Evolutionary conservation across 2,113 vertebrate species (phyloP).

Genomic region (Caloenas nicobarica): DNA sequence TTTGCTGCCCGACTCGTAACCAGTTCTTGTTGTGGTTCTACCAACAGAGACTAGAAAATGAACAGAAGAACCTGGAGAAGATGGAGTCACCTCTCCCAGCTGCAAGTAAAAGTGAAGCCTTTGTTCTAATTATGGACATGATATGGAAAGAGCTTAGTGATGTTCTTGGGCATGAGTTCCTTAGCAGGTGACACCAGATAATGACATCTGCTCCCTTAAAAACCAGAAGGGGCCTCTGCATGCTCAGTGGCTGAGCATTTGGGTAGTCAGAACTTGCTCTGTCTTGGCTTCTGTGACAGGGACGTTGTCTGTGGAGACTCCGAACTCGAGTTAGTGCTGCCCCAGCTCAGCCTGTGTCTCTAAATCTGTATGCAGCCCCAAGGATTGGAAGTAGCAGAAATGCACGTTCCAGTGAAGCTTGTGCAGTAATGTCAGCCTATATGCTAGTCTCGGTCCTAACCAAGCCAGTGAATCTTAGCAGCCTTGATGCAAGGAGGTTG

Average conservation of each 20-base stretch:
- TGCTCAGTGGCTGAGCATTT: background rate
- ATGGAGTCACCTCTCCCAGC: slow-evolving; percentile 55
- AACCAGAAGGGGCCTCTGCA: background rate
- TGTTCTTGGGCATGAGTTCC: background rate
- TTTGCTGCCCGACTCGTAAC: background rate
- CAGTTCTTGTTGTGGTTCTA: background rate
- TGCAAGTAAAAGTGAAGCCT: slow-evolving; percentile 67
- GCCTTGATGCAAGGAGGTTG: background rate
- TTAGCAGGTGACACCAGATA: background rate
- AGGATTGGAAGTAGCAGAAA: background rate
- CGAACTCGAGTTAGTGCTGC: background rate
- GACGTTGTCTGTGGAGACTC: background rate
- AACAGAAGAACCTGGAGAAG: slow-evolving; percentile 69
- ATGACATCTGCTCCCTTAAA: background rate
- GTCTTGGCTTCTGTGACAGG: background rate
- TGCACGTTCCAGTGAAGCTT: background rate
- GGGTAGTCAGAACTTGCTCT: background rate
- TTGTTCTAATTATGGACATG: background rate
- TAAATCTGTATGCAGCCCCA: background rate
- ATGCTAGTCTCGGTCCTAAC: background rate
- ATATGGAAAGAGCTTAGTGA: background rate
- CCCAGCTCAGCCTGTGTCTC: background rate
- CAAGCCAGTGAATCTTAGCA: background rate
- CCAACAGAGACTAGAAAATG: slow-evolving; percentile 81
- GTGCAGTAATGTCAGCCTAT: background rate